Percentiles rank a stretch among this genome's conserved stretches.
Conservation (phyloP, 2,113 vertebrate genomes). For the Ctenomys sociabilis region DNA sequence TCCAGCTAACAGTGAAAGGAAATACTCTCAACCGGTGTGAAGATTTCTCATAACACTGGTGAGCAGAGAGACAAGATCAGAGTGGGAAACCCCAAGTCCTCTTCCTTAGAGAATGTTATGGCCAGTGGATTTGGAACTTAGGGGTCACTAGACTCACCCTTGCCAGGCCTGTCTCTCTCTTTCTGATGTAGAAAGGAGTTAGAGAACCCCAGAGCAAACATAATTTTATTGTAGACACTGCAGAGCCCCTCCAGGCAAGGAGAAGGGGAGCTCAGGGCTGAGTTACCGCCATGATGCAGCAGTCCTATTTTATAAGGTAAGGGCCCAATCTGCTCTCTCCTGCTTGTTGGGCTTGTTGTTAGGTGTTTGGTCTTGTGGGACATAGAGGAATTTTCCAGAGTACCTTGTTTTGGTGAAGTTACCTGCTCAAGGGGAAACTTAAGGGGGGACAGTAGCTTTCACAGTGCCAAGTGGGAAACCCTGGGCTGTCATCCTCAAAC, state of each 20-base stretch:
- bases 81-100: not conserved
- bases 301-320: not conserved
- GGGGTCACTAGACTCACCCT: not conserved
- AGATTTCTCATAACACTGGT: not conserved
- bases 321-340: not conserved
- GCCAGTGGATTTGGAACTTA: not conserved
- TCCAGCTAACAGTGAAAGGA: not conserved
- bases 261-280: not conserved
- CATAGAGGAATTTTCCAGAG: not conserved
- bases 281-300: not conserved
- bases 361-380: not conserved
- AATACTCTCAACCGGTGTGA: not conserved
- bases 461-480: not conserved
- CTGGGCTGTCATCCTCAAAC: not conserved
- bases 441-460: not conserved
- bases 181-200: not conserved
- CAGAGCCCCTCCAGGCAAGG: not conserved
- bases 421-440: not conserved
- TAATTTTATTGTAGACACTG: not conserved
- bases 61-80: not conserved
- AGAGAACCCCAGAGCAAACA: not conserved
- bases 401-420: not conserved
- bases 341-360: not conserved
- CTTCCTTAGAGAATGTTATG: not conserved
- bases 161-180: not conserved